phyloP scores from a whole-genome alignment of 2,113 vertebrate species.

The Tragelaphus strepsiceros region DNA sequence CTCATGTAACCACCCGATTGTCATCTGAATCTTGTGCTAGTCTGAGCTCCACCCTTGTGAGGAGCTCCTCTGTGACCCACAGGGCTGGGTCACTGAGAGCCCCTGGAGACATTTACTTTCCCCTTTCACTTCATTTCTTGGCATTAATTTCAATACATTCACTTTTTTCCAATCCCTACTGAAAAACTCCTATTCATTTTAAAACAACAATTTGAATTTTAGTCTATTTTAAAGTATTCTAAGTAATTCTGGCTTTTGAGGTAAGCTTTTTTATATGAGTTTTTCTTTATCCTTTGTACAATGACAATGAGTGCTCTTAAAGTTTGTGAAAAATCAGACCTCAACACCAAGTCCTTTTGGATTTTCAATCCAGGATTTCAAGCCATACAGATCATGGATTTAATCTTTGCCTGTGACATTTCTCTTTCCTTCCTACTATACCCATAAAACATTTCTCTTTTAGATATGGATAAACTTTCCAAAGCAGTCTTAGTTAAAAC shows the following conservation, averaged over 20 bases:
- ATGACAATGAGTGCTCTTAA: constrained; percentile 10
- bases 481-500: constrained; percentile 29
- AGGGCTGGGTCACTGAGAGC: neutral
- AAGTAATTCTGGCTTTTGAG: neutral
- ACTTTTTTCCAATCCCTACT: neutral
- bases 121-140: neutral
- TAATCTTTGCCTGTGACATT: constrained; percentile 59
- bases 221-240: neutral
- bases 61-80: neutral
- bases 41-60: neutral
- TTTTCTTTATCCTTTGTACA: constrained; percentile 15
- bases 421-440: constrained; percentile 64
- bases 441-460: constrained; percentile 57
- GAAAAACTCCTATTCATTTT: neutral
- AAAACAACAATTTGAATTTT: constrained; percentile 1
- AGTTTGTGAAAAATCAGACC: neutral
- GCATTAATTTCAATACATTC: neutral
- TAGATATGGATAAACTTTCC: neutral
- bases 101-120: neutral
- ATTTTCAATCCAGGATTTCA: constrained; percentile 52
- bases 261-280: neutral
- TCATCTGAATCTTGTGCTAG: neutral
- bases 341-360: constrained; percentile 31
- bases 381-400: constrained; percentile 50
- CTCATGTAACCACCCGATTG: neutral